Base-by-base conservation (phyloP, 2,113 vertebrate species). In the Oryzias javanicus region DNA sequence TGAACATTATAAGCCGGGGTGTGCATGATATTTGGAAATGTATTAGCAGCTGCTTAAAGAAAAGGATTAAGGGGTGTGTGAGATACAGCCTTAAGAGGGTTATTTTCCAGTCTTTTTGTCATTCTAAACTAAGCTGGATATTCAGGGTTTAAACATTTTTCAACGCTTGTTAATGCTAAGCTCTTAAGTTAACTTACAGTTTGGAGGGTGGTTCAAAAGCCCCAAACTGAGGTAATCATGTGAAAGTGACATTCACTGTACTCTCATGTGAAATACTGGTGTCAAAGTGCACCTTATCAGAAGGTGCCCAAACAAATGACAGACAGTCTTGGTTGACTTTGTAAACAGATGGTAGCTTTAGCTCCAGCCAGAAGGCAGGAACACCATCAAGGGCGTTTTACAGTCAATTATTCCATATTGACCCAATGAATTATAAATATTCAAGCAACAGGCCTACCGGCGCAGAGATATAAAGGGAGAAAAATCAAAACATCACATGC, bases 271-370 rank as follows among this genome's bases (percentile, higher is more conserved):
- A 80, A 75, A 59, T 59, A 8, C 70, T 47, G 76, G 55, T 57
- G 53, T 68, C 71, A 78, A 42, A 76, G 60, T 61, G 67, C 42
- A 44, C 20, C 8, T 25, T 61, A 55, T 83, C 67, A 78, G 55
- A 49, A 35, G 6, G 17, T 6, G 19, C 66, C 67, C 49, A 78
- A 77, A 78, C 49, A 78, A 77, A 74, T 60, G 63, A 72, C 67
- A 76, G 65, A 64, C 67, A 79, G 64, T 80, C 81, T 85, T 63
- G 64, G 57, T 83, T 76, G 87, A 88, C 87, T 88, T 87, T 88
- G 83, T 78, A 85, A 89, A 86, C 89, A 90, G 86, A 89, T 89
- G 89, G 87, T 65, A 41, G 17, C 22, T 72, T 81, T 82, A 79
- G 79, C 61, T 81, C 63, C 71, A 80, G 72, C 76, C 82, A 84